phyloP scores from a whole-genome alignment of 2,797 vertebrate genomes.

The Otus scops region DNA sequence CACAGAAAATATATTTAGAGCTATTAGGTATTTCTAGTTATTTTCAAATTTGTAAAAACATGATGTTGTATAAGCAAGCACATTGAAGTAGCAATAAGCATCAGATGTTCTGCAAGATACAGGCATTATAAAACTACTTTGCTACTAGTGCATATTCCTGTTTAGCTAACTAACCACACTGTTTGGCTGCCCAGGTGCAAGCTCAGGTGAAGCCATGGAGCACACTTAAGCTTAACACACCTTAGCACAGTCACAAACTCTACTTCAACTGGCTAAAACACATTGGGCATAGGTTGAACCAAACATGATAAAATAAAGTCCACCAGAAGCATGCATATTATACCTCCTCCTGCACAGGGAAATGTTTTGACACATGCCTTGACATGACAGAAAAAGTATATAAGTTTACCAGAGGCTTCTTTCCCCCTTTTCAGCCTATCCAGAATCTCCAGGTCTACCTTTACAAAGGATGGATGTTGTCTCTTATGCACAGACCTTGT shows the following conservation, averaged over 20 bases:
- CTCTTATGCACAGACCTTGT: neutral
- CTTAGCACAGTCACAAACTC: neutral
- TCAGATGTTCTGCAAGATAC: neutral
- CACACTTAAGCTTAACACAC: too few species aligned
- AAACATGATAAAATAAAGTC: neutral
- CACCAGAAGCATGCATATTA: neutral
- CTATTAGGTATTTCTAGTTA: neutral
- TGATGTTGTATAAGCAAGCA: neutral
- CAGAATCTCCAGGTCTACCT: neutral
- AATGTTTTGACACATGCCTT: neutral
- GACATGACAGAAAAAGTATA: rapidly evolving
- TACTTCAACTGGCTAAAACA: neutral
- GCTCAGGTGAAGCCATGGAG: neutral
- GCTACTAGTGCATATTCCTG: neutral
- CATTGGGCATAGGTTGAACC: neutral
- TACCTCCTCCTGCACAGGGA: neutral
- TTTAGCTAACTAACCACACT: neutral
- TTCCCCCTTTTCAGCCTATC: neutral
- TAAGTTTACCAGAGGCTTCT: neutral
- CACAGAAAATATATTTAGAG: neutral
- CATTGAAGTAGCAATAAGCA: neutral
- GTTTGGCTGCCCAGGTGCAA: neutral
- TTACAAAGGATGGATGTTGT: neutral
- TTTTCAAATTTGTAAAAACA: neutral
- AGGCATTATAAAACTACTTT: neutral